Evolutionary conservation across 2,113 vertebrate genomes (phyloP).

Genomic region (Thunnus thynnus): DNA sequence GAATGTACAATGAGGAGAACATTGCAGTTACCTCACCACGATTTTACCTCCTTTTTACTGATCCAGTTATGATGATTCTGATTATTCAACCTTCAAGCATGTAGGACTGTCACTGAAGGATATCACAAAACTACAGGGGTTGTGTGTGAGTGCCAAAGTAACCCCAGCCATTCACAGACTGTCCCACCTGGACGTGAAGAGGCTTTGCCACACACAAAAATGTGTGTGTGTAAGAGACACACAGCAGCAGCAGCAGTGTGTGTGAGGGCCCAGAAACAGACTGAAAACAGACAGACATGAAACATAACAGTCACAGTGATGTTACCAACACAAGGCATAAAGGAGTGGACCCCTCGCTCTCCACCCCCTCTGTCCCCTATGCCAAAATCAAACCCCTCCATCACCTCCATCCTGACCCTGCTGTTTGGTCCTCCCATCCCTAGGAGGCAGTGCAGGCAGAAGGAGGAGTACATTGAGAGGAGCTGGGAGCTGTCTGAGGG

Average conservation of each 20-base stretch:
- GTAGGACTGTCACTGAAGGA: slow-evolving; percentile 83
- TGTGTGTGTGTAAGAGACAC: slow-evolving; percentile 79
- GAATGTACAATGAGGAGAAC: slow-evolving; percentile 72
- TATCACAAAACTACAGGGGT: slow-evolving; percentile 91
- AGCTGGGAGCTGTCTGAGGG: slow-evolving; percentile 99
- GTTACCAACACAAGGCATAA: slow-evolving; percentile 99
- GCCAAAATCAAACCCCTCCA: slow-evolving; percentile 80
- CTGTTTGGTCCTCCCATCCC: slow-evolving; percentile 99
- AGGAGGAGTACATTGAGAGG: slow-evolving; percentile 98
- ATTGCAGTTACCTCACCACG: slow-evolving; percentile 69
- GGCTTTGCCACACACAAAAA: slow-evolving; percentile 73
- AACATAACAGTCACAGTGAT: slow-evolving; percentile 96
- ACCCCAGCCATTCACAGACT: slow-evolving; percentile 92
- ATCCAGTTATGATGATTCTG: slow-evolving; percentile 70
- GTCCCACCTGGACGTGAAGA: slow-evolving; percentile 95
- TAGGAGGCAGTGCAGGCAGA: slow-evolving; percentile 95
- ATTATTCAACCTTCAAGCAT: slow-evolving; percentile 71
- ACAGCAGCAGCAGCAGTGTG: slow-evolving; percentile 57
- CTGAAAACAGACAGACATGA: slow-evolving; percentile 92
- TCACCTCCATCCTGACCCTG: slow-evolving; percentile 86
- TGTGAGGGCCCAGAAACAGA: slow-evolving; percentile 76
- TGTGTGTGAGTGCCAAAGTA: slow-evolving; percentile 82
- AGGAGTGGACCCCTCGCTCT: slow-evolving; percentile 99
- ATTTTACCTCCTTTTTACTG: slow-evolving; percentile 77
- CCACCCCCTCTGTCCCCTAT: slow-evolving; percentile 94